Conservation (phyloP, 2,888 invertebrate species). For the Aricia artaxerxes region DNA sequence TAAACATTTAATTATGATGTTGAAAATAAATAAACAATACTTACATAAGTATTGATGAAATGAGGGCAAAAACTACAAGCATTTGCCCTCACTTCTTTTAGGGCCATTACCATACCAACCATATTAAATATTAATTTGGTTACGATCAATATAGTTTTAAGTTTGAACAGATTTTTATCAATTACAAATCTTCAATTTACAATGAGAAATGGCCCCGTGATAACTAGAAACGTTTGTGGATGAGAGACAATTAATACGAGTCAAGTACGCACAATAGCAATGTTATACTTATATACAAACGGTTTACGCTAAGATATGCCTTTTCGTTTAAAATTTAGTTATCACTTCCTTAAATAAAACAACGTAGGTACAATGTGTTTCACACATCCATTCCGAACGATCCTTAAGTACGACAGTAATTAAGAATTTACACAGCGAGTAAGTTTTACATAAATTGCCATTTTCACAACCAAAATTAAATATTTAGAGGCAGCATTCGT, state of each 20-base stretch:
- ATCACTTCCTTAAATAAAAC: conserved; percentile 65
- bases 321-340: conserved; percentile 54
- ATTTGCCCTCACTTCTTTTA: not conserved
- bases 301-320: conserved; percentile 56
- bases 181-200: not conserved
- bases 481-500: conserved; percentile 64
- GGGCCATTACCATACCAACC: not conserved
- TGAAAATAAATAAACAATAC: not conserved
- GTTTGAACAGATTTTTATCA: not conserved
- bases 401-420: conserved; percentile 67
- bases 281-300: conserved; percentile 20
- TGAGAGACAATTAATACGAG: not conserved
- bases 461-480: conserved; percentile 81
- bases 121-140: not conserved
- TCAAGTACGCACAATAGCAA: not conserved
- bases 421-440: conserved; percentile 72
- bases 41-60: not conserved
- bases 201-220: not conserved
- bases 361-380: conserved; percentile 72
- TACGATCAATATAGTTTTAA: not conserved
- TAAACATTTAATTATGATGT: not conserved
- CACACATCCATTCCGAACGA: conserved; percentile 70
- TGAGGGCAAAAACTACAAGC: not conserved
- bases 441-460: conserved; percentile 77
- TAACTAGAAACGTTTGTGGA: not conserved